A percentile compares a stretch with the other conserved stretches of the same genome.
Conservation (phyloP, 2,888 invertebrate genomes). For the Proisotoma minuta region DNA sequence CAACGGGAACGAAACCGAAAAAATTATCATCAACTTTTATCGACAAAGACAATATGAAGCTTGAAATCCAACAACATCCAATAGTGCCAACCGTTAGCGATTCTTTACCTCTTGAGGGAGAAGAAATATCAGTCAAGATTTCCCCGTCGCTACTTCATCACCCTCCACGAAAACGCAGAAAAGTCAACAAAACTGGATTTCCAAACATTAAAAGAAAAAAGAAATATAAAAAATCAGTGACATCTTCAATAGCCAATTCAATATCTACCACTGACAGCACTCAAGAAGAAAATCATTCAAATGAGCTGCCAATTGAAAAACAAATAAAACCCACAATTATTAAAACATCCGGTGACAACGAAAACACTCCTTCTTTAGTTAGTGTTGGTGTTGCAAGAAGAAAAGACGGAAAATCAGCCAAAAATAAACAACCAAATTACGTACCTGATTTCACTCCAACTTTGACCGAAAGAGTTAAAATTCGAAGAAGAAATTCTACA, state of each 20-base stretch:
- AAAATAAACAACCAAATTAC: background rate
- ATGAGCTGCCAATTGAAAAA: too few species aligned
- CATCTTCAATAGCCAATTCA: too few species aligned
- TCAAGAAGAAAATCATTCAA: too few species aligned
- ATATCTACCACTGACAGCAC: too few species aligned
- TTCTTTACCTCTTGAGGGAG: background rate
- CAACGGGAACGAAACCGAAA: too few species aligned
- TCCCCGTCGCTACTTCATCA: conserved; percentile 19
- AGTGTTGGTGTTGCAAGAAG: background rate
- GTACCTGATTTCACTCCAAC: conserved; percentile 17
- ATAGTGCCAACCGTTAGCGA: too few species aligned
- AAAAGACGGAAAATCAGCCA: background rate
- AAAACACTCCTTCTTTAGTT: background rate
- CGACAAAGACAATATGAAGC: too few species aligned
- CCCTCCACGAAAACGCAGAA: conserved; percentile 42
- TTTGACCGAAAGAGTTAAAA: conserved; percentile 42
- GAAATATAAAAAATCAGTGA: too few species aligned
- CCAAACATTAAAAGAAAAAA: conserved; percentile 72
- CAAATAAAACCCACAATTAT: too few species aligned
- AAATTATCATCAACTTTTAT: too few species aligned
- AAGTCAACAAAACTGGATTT: conserved; percentile 76
- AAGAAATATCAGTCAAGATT: conserved; percentile 21
- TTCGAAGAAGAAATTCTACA: conserved; percentile 32
- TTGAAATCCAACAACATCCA: too few species aligned
- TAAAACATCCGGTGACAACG: background rate